phyloP scores from a whole-genome alignment of 1,140 invertebrate genomes.

The Hyles euphorbiae region DNA sequence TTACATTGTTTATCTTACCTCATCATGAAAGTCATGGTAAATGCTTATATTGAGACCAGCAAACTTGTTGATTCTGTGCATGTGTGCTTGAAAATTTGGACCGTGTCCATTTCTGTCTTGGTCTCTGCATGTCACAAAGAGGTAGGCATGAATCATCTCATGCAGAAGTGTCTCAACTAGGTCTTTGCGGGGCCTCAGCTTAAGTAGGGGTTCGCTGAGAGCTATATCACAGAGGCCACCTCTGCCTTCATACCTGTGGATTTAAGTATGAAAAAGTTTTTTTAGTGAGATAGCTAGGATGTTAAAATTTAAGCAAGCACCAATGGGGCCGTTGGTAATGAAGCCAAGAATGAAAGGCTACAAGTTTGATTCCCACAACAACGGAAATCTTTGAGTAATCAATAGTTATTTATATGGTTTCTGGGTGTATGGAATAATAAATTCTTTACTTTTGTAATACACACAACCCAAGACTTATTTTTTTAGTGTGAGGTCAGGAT shows the following conservation, averaged over 20 bases:
- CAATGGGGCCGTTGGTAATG: too few relatives aligned
- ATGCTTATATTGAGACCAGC: slow-evolving; percentile 93
- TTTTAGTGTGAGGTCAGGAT: too few relatives aligned
- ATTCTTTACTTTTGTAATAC: too few relatives aligned
- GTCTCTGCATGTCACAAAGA: slow-evolving; percentile 91
- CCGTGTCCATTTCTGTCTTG: slow-evolving; percentile 95
- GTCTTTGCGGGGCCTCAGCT: slow-evolving; percentile 94
- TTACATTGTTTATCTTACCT: slow-evolving; percentile 52
- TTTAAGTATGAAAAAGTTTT: too few relatives aligned
- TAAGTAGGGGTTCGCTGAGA: slow-evolving; percentile 92
- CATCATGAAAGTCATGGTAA: slow-evolving; percentile 71
- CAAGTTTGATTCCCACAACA: too few relatives aligned
- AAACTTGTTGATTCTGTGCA: slow-evolving; percentile 93
- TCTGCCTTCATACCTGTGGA: slow-evolving; percentile 80
- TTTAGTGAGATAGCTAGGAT: too few relatives aligned
- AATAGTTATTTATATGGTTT: too few relatives aligned
- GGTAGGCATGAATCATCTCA: slow-evolving; percentile 99
- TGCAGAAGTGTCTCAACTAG: slow-evolving; percentile 97
- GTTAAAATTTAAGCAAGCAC: too few relatives aligned
- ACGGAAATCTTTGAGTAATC: too few relatives aligned
- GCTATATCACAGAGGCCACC: slow-evolving; percentile 88
- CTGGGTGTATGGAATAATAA: too few relatives aligned
- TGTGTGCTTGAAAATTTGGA: slow-evolving; percentile 94
- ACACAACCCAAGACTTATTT: too few relatives aligned
- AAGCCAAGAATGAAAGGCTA: too few relatives aligned